These are phyloP conservation scores for Echeneis naucrates DNA, from an alignment of 2,797 vertebrate species.

Conservation along the genomic window DNA sequence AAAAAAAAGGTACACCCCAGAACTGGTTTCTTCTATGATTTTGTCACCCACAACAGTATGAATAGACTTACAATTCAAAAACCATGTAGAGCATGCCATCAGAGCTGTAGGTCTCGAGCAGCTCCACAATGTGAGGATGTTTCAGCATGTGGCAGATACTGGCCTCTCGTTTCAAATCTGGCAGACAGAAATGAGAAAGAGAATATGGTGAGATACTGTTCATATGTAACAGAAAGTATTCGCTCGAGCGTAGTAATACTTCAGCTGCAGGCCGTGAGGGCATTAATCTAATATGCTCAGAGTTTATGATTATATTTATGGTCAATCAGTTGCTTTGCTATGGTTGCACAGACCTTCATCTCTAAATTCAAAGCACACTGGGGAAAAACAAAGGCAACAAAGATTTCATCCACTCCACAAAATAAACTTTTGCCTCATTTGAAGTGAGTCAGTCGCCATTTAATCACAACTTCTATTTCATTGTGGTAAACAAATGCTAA, in stretches of 20 bases:
- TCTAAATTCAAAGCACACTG: too few species aligned
- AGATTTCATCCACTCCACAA: too few species aligned
- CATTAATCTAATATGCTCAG: neutral
- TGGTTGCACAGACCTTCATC: too few species aligned
- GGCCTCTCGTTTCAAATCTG: slow-evolving; percentile 99
- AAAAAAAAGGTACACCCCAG: neutral
- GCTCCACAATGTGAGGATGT: slow-evolving; percentile 98
- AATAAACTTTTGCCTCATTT: too few species aligned
- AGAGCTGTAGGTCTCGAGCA: slow-evolving; percentile 98
- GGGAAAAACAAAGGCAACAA: too few species aligned
- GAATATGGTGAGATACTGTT: slow-evolving; percentile 8
- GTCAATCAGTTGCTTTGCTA: neutral
- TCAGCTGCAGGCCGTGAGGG: neutral
- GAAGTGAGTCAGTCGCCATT: too few species aligned
- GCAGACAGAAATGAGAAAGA: slow-evolving; percentile 4
- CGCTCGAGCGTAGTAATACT: neutral
- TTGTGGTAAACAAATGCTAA: neutral
- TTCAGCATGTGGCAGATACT: slow-evolving; percentile 99
- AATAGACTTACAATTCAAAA: slow-evolving; percentile 96
- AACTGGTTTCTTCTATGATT: neutral
- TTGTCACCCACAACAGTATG: neutral
- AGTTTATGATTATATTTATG: neutral
- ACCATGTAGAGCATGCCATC: slow-evolving; percentile 99
- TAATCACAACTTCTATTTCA: too few species aligned
- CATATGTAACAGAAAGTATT: slow-evolving; percentile 7